Conservation (phyloP, 2,797 vertebrate species). For the Pempheris klunzingeri region DNA sequence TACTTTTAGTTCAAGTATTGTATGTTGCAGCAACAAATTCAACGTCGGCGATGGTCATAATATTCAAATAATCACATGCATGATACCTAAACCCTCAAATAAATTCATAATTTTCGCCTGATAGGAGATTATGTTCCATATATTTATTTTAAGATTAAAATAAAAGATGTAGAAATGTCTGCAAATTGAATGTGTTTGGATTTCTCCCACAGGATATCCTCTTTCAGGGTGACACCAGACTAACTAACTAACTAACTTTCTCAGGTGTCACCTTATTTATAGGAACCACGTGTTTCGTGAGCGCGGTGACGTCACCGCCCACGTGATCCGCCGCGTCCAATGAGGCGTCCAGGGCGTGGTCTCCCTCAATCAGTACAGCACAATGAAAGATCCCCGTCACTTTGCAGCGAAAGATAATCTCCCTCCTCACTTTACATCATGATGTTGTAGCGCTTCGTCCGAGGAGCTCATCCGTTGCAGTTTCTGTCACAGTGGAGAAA, state of each 20-base stretch:
- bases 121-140: neutral
- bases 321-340: conserved; percentile 61
- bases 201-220: rapidly evolving
- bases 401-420: conserved; percentile 43
- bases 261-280: conserved; percentile 19
- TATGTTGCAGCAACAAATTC: neutral
- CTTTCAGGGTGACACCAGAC: neutral
- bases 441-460: conserved; percentile 27
- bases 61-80: neutral
- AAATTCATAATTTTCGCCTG: neutral
- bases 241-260: neutral
- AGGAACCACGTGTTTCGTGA: conserved; percentile 20
- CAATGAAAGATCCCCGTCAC: conserved; percentile 44
- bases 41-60: neutral
- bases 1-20: neutral
- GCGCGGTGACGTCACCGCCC: conserved; percentile 8
- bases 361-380: conserved; percentile 54
- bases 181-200: neutral
- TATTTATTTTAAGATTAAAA: neutral
- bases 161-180: neutral
- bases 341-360: conserved; percentile 65
- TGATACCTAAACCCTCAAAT: neutral
- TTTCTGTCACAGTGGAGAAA: conserved; percentile 19
- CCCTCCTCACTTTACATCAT: conserved; percentile 26
- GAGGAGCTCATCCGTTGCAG: conserved; percentile 23